Evolutionary conservation across 1,140 invertebrate genomes (phyloP), one percentile per base, ranked within the genome.

Genomic region (Ylistrum balloti): DNA sequence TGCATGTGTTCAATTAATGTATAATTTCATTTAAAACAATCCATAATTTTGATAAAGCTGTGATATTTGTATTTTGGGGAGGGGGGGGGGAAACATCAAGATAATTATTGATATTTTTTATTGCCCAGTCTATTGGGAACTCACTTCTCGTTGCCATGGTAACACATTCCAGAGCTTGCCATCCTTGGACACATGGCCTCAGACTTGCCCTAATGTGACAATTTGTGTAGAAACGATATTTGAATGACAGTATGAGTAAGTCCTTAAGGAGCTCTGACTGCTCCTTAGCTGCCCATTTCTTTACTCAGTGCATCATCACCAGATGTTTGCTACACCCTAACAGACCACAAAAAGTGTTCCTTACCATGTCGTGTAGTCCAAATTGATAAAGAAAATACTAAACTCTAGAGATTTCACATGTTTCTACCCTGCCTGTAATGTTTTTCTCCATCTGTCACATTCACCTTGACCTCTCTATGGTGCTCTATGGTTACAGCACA

Each of bases 181-280:
- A 74, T n/a, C 56, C 3, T 74, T 74, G 56, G 56, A 28, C 56
- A 74, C 56, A 74, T 74, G 56, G 56, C 56, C 13, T 74, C 56
- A 28, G n/a, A 74, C 56, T 45, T 7, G 56, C 3, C 35, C 56
- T 74, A 74, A 74, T n/a, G 56, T n/a, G 56, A 74, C 56, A 74
- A 17, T 28, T 74, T 28, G 56, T 74, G 56, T 5, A 28, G 56
- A 28, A 74, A 74, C 20, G 17, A 28, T 28, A 74, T 74, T 22
- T 74, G 56, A 28, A 74, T 74, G 15, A 28, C 56, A 74, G 56
- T 74, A 74, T 28, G 7, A 74, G 5, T 74, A 28, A n/a, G 0
- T n/a, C 9, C 2, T 28, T 74, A 74, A n/a, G 56, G 56, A 74
- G n/a, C 9, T 74, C 56, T 74, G 56, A n/a, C 28, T 28, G 56